Conservation (phyloP, 2,888 invertebrate species). For the Daptonema setosum region DNA sequence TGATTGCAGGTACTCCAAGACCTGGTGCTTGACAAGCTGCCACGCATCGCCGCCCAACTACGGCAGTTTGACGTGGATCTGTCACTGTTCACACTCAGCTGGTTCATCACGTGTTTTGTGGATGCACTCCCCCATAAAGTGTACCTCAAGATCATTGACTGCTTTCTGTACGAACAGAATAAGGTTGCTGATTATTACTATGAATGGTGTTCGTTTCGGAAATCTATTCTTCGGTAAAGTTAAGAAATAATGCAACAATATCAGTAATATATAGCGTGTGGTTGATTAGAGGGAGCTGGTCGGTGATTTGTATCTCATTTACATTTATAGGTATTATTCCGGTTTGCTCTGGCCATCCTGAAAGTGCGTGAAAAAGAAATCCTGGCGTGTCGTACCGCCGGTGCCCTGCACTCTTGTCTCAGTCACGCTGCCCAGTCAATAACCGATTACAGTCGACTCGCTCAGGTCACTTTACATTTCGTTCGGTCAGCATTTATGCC, state of each 20-base stretch:
- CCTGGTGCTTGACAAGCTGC: conserved; percentile 35
- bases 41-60: conserved; percentile 32
- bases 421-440: conserved; percentile 32
- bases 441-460: conserved; percentile 33
- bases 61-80: conserved; percentile 28
- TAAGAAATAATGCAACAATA: too few species aligned
- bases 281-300: too few species aligned
- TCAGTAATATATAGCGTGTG: too few species aligned
- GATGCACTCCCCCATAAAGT: conserved; percentile 35
- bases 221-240: too few species aligned
- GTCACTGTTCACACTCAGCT: conserved; percentile 36
- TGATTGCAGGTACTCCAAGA: conserved; percentile 36
- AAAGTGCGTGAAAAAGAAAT: conserved; percentile 33
- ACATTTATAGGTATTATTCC: conserved; percentile 36
- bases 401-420: conserved; percentile 27
- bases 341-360: conserved; percentile 36
- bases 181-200: conserved; percentile 35
- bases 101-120: conserved; percentile 39
- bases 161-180: conserved; percentile 37
- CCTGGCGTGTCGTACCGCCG: conserved; percentile 26
- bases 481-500: not conserved
- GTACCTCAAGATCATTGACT: conserved; percentile 37
- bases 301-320: too few species aligned
- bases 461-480: conserved; percentile 25
- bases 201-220: not conserved